Base-by-base conservation (phyloP, 2,888 invertebrate genomes). In the Erebia epiphron region DNA sequence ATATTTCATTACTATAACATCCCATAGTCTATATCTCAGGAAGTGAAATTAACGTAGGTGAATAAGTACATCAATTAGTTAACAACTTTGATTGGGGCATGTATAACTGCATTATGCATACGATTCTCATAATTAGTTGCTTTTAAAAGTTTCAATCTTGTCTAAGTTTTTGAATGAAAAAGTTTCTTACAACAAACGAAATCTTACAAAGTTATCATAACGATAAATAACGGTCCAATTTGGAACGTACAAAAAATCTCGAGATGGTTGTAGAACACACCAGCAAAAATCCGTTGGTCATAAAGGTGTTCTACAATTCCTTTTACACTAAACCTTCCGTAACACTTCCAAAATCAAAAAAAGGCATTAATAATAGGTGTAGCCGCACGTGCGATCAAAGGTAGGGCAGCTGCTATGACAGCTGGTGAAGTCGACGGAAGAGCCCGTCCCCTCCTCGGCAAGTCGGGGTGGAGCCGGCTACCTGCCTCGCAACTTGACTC, bases 321-420 rank as follows among this genome's bases (percentile, higher is more conserved):
- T 81, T 80, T 79, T 78, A 79, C 77, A 77, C 74, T 70, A 77
- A 82, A 82, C 86, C 84, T 85, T 87, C 82, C 78, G 80, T 81
- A 82, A 84, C 83, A 85, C 81, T 83, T 86, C 79, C 80, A 79
- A 83, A 82, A 80, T 83, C 80, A 82, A 82, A 85, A 87, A 87
- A 83, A 88, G 80, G 80, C 82, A 83, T 83, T 86, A 90, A 90
- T 91, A 90, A 92, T 91, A 88, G 90, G 89, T 86, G 83, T 82
- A 83, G 83, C 79, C 88, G 90, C 92, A 93, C 93, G 92, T 92
- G 92, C 89, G 88, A 79, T 79, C 79, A 78, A 76, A 79, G 77
- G 78, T 77, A 80, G 80, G 80, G 88, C 93, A 92, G 93, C 93
- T 92, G 93, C 87, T 81, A 81, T 83, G 92, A 90, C 92, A 92